Percentiles rank a stretch among this genome's conserved stretches.
Evolutionary conservation across 2,888 invertebrate species (phyloP).

Genomic region (Agrotis ipsilon): DNA sequence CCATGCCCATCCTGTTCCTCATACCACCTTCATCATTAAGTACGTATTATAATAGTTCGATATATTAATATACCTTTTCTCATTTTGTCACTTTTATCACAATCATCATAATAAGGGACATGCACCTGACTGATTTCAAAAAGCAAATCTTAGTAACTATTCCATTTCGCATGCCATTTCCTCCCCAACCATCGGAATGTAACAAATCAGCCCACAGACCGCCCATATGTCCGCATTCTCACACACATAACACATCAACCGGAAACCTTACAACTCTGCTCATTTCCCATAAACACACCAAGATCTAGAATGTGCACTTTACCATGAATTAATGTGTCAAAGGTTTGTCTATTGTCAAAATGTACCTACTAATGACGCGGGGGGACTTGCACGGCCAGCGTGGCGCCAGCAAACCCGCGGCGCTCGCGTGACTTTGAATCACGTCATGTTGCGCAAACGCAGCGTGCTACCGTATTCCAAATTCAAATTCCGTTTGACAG

Average conservation of each 20-base stretch:
- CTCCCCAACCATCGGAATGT: slow-evolving; percentile 52
- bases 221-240: slow-evolving; percentile 58
- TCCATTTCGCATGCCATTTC: slow-evolving; percentile 19
- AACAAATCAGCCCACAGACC: slow-evolving; percentile 51
- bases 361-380: slow-evolving; percentile 73
- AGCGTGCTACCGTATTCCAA: slow-evolving; percentile 74
- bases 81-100: not conserved
- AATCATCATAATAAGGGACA: not conserved
- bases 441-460: slow-evolving; percentile 79
- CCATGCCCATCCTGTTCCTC: too few species aligned
- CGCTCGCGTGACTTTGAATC: slow-evolving; percentile 68
- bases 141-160: not conserved
- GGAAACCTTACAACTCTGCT: slow-evolving; percentile 73
- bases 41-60: too few species aligned
- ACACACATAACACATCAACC: slow-evolving; percentile 69
- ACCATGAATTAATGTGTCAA: slow-evolving; percentile 83
- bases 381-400: slow-evolving; percentile 63
- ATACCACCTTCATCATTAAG: too few species aligned
- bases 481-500: slow-evolving; percentile 70
- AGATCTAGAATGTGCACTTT: slow-evolving; percentile 85
- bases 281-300: slow-evolving; percentile 84
- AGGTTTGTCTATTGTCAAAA: slow-evolving; percentile 78
- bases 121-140: slow-evolving; percentile 15
- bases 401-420: slow-evolving; percentile 60
- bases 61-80: too few species aligned